Percentiles rank a stretch among this genome's conserved stretches.
These are phyloP conservation scores for Myiozetetes cayanensis DNA, from an alignment of 2,113 vertebrate species.

Conservation along the genomic window DNA sequence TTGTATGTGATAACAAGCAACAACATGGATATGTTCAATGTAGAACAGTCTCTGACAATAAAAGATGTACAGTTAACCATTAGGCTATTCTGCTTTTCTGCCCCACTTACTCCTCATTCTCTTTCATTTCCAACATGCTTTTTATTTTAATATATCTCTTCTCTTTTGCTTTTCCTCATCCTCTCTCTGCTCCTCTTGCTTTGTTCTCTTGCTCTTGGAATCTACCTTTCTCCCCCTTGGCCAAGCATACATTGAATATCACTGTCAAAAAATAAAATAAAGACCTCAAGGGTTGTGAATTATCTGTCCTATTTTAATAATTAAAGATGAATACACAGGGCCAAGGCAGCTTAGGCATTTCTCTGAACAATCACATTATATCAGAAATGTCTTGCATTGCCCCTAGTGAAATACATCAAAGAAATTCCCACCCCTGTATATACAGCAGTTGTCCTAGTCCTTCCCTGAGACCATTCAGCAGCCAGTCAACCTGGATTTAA, in stretches of 20 bases:
- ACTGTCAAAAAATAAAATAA: constrained; percentile 71
- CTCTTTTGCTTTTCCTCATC: not conserved
- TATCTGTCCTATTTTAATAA: constrained; percentile 76
- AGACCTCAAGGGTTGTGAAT: constrained; percentile 73
- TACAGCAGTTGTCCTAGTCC: constrained; percentile 40
- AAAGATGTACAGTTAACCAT: not conserved
- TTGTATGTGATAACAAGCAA: not conserved
- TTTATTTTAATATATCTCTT: not conserved
- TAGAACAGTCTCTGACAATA: not conserved
- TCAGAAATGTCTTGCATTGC: constrained; percentile 68
- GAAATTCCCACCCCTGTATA: constrained; percentile 42
- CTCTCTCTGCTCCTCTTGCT: not conserved
- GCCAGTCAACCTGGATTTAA: constrained; percentile 54
- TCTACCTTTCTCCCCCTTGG: constrained; percentile 37
- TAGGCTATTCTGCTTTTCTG: not conserved
- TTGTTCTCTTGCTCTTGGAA: constrained; percentile 33
- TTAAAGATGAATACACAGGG: constrained; percentile 73
- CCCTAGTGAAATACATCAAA: constrained; percentile 72
- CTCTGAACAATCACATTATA: constrained; percentile 65
- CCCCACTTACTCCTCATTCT: not conserved
- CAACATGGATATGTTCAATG: rapidly evolving
- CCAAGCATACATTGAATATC: constrained; percentile 49
- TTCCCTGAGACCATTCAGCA: constrained; percentile 48
- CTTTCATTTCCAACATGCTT: not conserved
- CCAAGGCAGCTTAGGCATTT: constrained; percentile 58